Conservation (phyloP, 2,113 vertebrate genomes). For the Oostethus manadensis region DNA sequence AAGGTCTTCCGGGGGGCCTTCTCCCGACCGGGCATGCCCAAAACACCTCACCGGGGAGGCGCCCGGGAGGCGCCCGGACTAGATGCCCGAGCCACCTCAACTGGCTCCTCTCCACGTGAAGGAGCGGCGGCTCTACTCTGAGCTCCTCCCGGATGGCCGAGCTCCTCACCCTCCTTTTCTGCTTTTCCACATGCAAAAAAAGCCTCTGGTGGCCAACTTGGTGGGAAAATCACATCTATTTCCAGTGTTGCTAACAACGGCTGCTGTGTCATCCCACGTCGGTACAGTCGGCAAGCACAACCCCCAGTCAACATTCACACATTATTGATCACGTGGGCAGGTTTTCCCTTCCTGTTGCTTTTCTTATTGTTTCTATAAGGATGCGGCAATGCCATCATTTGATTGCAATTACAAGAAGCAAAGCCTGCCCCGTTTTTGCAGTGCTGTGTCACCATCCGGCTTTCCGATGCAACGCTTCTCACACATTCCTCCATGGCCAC, state of each 20-base stretch:
- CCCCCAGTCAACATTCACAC: neutral
- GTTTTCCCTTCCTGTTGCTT: neutral
- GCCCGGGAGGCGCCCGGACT: too few species aligned
- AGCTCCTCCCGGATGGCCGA: too few species aligned
- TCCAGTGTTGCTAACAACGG: constrained; percentile 5
- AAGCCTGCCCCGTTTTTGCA: neutral
- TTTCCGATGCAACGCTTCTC: constrained; percentile 5
- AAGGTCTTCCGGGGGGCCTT: too few species aligned
- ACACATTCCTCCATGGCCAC: too few species aligned
- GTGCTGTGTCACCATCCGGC: neutral
- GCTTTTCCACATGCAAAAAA: neutral
- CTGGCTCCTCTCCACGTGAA: too few species aligned
- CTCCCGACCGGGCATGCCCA: too few species aligned
- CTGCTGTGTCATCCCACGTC: constrained; percentile 1
- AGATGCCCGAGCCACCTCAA: too few species aligned
- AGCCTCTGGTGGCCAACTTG: neutral
- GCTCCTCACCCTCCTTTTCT: too few species aligned
- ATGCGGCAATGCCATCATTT: neutral
- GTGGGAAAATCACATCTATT: constrained; percentile 9
- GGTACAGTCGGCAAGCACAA: neutral
- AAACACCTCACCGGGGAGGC: too few species aligned
- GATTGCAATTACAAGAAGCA: neutral
- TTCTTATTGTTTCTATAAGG: too few species aligned
- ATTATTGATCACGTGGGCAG: neutral
- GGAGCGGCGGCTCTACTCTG: too few species aligned